Base-by-base conservation (phyloP, 2,797 vertebrate genomes). In the Sitta carolinensis region DNA sequence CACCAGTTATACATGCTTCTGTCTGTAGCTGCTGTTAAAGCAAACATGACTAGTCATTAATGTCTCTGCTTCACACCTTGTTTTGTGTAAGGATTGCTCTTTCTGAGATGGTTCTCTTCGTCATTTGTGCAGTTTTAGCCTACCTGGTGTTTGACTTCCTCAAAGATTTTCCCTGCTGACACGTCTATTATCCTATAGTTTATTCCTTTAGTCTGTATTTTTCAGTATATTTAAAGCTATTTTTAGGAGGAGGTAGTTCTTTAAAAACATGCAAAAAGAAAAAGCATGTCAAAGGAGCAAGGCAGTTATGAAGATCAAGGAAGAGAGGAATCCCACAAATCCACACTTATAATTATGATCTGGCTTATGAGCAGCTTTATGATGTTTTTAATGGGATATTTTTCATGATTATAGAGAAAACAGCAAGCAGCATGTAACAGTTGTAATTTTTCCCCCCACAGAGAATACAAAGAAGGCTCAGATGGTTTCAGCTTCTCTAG, bases 371-470 rank as follows among this genome's bases (percentile, higher is more conserved):
- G 87, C 78, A 89, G 68, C 54, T 93, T 94, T 92, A 92, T 92
- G 78, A 58, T 95, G 94, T 85, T 93, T 93, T 92, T 95, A 94
- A 96, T 94, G 72, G 90, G 93, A 92, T 95, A 94, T 95, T 95
- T 96, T 95, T 94, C 90, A 30, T 95, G 78, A 94, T 90, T 95
- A 93, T 70, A 95, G 96, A 77, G 88, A 84, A 90, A 94, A 88
- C 83, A 91, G 73, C 59, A 94, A 93, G 74, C 57, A 90, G 67
- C 67, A 89, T 95, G 72, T 93, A 88, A 83, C 84, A 85, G 80
- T 74, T 84, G 59, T 90, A 93, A 90, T 95, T 90, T 91, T 92
- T 91, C 32, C 38, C 52, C 77, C 75, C 57, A 0, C 72, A 87
- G 74, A 95, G 91, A 84, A 79, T 66, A 89, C 45, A 87, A 63